Evolutionary conservation across 2,888 invertebrate genomes (phyloP).

Genomic region (Lasioglossum marginatum): DNA sequence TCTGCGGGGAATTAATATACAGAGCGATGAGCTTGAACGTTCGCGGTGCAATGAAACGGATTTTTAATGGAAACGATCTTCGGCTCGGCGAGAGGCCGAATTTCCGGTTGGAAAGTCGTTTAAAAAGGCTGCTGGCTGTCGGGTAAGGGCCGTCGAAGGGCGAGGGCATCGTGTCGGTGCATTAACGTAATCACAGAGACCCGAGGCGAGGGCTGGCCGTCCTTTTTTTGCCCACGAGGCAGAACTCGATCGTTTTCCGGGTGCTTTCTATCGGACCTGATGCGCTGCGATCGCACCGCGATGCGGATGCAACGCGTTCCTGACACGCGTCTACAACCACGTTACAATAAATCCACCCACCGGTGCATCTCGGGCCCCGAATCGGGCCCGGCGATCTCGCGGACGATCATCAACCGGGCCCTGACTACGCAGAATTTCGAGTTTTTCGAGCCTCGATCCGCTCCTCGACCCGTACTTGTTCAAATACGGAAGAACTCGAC

Average conservation of each 20-base stretch:
- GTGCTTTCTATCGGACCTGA: constrained; percentile 43
- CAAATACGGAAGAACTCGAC: constrained; percentile 4
- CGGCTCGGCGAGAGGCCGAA: background rate
- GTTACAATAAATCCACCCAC: constrained; percentile 63
- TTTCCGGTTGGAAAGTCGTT: background rate
- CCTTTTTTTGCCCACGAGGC: constrained; percentile 35
- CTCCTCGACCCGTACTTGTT: constrained; percentile 5
- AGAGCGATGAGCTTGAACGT: background rate
- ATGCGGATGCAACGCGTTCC: constrained; percentile 63
- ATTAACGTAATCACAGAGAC: constrained; percentile 60
- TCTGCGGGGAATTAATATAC: background rate
- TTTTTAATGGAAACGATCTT: constrained; percentile 5
- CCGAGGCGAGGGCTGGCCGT: constrained; percentile 35
- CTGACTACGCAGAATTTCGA: constrained; percentile 73
- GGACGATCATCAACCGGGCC: constrained; percentile 47
- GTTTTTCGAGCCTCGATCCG: constrained; percentile 62
- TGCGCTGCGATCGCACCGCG: background rate
- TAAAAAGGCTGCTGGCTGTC: constrained; percentile 1
- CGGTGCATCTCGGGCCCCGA: constrained; percentile 27
- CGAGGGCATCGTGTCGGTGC: constrained; percentile 48
- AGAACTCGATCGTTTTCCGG: constrained; percentile 66
- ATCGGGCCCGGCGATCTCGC: constrained; percentile 20
- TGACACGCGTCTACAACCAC: constrained; percentile 70
- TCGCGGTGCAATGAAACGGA: background rate
- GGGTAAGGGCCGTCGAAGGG: background rate